phyloP scores from a whole-genome alignment of 2,113 vertebrate genomes.

The Hyperopisus bebe region DNA sequence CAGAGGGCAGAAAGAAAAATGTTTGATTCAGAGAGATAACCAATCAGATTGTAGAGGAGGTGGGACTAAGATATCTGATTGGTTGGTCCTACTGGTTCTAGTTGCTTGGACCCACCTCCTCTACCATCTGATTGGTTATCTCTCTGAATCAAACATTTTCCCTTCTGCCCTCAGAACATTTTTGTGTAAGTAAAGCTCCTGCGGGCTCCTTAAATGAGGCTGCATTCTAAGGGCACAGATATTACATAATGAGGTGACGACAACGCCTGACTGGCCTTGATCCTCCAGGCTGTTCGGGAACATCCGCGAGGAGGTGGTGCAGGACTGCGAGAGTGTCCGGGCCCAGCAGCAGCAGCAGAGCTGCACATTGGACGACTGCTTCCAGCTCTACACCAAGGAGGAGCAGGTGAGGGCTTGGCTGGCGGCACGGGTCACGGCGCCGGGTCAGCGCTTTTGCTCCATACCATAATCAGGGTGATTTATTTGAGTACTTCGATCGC shows the following conservation, averaged over 20 bases:
- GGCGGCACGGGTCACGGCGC: neutral
- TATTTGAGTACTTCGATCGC: neutral
- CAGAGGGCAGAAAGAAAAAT: too few species aligned
- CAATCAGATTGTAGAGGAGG: too few species aligned
- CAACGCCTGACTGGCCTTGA: neutral
- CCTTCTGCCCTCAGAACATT: too few species aligned
- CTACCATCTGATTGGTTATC: too few species aligned
- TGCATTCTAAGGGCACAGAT: neutral
- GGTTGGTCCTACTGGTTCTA: too few species aligned
- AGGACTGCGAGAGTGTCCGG: slow-evolving; percentile 74
- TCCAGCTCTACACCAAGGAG: slow-evolving; percentile 97
- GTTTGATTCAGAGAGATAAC: too few species aligned
- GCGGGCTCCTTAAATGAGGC: neutral
- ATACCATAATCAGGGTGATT: neutral
- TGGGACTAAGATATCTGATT: too few species aligned
- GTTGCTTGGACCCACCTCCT: too few species aligned
- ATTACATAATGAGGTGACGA: neutral
- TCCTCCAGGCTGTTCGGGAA: slow-evolving; percentile 75
- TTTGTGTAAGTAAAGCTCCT: too few species aligned
- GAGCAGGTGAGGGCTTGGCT: slow-evolving; percentile 70
- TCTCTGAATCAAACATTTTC: too few species aligned
- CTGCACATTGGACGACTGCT: slow-evolving; percentile 88
- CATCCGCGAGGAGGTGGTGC: slow-evolving; percentile 82
- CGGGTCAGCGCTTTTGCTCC: neutral
- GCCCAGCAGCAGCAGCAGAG: slow-evolving; percentile 80